Evolutionary conservation across 2,888 invertebrate species (phyloP).

Genomic region (Macrophya alboannulata): DNA sequence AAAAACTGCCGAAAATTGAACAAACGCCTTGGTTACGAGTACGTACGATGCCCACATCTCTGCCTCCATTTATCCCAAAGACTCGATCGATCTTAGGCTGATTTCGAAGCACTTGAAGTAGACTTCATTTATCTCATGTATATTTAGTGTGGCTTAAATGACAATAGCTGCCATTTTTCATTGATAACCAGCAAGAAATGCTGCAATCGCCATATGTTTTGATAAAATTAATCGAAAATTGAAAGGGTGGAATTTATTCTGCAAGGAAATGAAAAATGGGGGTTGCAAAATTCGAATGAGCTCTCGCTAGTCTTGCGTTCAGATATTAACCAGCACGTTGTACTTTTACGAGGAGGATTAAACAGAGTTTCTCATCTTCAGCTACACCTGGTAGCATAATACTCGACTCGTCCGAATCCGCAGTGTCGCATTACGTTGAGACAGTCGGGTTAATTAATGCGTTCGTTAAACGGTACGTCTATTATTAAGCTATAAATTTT

Average conservation of each 20-base stretch:
- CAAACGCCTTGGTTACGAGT: too few species aligned
- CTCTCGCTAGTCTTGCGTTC: background rate
- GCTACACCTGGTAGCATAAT: slow-evolving; percentile 42
- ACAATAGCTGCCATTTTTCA: background rate
- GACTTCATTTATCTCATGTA: background rate
- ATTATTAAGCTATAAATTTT: slow-evolving; percentile 52
- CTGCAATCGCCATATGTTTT: too few species aligned
- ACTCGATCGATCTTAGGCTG: background rate
- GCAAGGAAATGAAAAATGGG: background rate
- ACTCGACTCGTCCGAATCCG: slow-evolving; percentile 30
- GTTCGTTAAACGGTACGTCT: slow-evolving; percentile 47
- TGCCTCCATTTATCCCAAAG: background rate
- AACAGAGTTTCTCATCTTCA: slow-evolving; percentile 22
- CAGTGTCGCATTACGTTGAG: slow-evolving; percentile 27
- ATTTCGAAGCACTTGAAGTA: background rate
- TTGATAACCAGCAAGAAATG: too few species aligned
- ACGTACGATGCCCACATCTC: background rate
- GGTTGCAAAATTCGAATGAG: background rate
- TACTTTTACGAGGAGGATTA: slow-evolving; percentile 32
- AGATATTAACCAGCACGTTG: slow-evolving; percentile 33
- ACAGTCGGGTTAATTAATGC: slow-evolving; percentile 42
- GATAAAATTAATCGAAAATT: background rate
- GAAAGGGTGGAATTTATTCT: background rate
- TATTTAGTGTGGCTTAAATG: background rate
- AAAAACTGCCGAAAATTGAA: slow-evolving; percentile 11